phyloP scores from a whole-genome alignment of 2,888 invertebrate genomes.

The Ptilodon capucinus region DNA sequence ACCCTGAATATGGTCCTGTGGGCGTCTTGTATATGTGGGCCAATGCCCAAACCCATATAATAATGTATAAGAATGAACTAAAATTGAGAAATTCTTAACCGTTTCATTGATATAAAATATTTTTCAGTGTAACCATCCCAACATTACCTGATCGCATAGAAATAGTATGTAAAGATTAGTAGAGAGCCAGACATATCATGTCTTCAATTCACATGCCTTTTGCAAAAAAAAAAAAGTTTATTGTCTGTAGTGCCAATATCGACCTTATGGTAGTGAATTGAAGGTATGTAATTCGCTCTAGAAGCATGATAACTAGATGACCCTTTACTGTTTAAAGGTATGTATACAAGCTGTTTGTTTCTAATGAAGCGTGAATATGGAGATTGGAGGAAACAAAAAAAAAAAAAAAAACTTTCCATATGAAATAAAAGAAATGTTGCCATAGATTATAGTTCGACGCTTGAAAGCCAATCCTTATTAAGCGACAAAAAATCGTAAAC shows the following conservation, averaged over 20 bases:
- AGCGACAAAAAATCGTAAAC: too few relatives aligned
- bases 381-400: not conserved
- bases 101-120: too few relatives aligned
- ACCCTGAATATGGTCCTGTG: too few relatives aligned
- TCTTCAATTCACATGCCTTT: slow-evolving; percentile 72
- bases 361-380: slow-evolving; percentile 43
- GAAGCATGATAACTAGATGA: slow-evolving; percentile 74
- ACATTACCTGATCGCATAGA: slow-evolving; percentile 18
- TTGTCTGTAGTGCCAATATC: slow-evolving; percentile 52
- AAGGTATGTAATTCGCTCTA: slow-evolving; percentile 79
- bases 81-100: too few relatives aligned
- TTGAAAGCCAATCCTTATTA: too few relatives aligned
- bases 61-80: too few relatives aligned
- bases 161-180: slow-evolving; percentile 33
- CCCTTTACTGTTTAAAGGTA: slow-evolving; percentile 33
- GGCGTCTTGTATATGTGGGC: too few relatives aligned
- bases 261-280: slow-evolving; percentile 67
- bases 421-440: too few relatives aligned
- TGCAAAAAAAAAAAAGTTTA: slow-evolving; percentile 15
- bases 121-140: too few relatives aligned
- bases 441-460: too few relatives aligned
- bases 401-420: too few relatives aligned
- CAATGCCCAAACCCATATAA: too few relatives aligned
- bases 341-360: slow-evolving; percentile 45
- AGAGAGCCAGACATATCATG: slow-evolving; percentile 81